Percentiles rank a stretch among this genome's conserved stretches.
These are phyloP conservation scores for Lepilemur septentrionalis DNA, from an alignment of 2,797 vertebrate species.

Conservation along the genomic window DNA sequence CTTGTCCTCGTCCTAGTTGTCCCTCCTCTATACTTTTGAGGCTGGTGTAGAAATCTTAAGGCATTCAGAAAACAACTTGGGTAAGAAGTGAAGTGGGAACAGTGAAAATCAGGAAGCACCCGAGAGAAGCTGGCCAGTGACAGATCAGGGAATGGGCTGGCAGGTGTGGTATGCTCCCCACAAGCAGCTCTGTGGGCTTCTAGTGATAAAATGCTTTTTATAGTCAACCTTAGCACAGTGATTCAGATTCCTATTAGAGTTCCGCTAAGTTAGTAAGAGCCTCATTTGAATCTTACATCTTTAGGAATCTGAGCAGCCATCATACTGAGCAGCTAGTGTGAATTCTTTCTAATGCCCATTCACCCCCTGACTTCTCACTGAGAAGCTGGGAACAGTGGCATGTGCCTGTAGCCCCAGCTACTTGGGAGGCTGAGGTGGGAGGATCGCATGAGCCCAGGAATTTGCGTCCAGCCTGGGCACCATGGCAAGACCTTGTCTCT, in stretches of 20 bases:
- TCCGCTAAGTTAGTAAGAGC: background rate
- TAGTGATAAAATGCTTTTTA: background rate
- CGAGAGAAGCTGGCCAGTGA: background rate
- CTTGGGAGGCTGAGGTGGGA: background rate
- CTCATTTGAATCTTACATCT: background rate
- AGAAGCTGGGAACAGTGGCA: rapidly evolving
- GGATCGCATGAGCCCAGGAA: background rate
- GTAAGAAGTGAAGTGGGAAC: background rate
- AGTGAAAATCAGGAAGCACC: background rate
- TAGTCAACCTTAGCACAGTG: background rate
- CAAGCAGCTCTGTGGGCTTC: background rate
- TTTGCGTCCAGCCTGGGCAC: background rate
- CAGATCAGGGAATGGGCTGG: rapidly evolving
- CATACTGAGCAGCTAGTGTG: background rate
- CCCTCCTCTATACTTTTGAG: background rate
- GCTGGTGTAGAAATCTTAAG: background rate
- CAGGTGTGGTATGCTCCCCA: background rate
- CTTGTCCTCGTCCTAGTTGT: background rate
- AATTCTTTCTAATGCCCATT: background rate
- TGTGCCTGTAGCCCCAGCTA: background rate
- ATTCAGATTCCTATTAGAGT: background rate
- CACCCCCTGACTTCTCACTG: background rate
- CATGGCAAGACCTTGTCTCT: background rate
- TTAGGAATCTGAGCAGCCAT: background rate
- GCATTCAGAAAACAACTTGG: background rate